These are phyloP conservation scores for Dysidea cf. avara DNA, from an alignment of 37 sponge, comb jelly and placozoan genomes.

Conservation along the genomic window DNA sequence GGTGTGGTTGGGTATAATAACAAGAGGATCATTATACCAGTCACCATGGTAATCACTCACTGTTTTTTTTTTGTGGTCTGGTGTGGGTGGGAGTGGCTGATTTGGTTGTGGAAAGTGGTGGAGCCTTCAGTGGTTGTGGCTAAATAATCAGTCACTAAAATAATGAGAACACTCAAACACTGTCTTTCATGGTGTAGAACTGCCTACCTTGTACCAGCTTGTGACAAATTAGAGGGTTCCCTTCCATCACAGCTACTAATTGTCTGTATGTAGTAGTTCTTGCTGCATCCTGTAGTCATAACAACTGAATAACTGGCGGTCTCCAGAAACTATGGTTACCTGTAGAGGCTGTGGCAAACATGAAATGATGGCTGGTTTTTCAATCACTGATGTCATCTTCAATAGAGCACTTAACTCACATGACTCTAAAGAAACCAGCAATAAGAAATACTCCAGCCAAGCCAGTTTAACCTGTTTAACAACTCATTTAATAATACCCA, in stretches of 20 bases:
- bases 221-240: no score
- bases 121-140: no score
- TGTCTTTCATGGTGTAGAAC: conserved; percentile 4
- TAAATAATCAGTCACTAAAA: no score
- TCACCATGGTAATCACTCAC: no score
- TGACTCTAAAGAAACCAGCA: conserved; percentile 53
- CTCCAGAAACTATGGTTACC: no score
- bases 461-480: conserved; percentile 60
- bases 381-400: conserved; percentile 57
- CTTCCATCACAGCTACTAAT: conserved; percentile 8
- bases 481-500: not conserved
- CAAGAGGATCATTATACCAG: no score
- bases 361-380: conserved; percentile 62
- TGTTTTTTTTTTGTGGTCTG: no score
- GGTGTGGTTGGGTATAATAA: no score
- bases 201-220: not conserved
- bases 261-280: conserved; percentile 44
- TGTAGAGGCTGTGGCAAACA: conserved; percentile 52
- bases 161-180: no score
- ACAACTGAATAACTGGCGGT: not conserved
- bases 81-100: no score
- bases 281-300: conserved; percentile 1
- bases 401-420: conserved; percentile 54
- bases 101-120: no score
- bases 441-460: conserved; percentile 69